These are phyloP conservation scores for Anastatus disparis DNA, from an alignment of 1,140 invertebrate genomes.

Conservation along the genomic window DNA sequence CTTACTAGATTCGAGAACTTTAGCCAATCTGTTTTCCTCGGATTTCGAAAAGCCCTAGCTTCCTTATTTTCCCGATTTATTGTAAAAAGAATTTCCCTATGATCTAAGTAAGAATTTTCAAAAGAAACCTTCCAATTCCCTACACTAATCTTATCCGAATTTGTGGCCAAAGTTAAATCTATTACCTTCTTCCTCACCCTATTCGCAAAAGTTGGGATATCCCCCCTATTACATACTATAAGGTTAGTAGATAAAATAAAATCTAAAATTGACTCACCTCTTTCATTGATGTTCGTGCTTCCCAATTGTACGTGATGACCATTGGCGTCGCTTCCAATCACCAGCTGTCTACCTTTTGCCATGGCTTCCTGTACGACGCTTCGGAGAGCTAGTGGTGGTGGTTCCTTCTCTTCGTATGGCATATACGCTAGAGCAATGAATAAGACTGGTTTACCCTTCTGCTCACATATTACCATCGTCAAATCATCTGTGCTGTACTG, in stretches of 20 bases:
- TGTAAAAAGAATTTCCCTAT: neutral
- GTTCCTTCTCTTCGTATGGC: neutral
- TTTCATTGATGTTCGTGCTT: conserved; percentile 21
- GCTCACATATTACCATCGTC: neutral
- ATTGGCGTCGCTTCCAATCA: too few relatives aligned
- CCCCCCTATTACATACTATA: neutral
- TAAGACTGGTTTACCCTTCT: neutral
- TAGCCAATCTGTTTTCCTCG: too few relatives aligned
- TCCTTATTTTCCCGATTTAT: too few relatives aligned
- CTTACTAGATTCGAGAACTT: too few relatives aligned
- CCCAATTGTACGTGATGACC: neutral
- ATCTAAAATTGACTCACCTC: conserved; percentile 6
- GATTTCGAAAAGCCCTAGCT: too few relatives aligned
- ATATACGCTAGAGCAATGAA: neutral
- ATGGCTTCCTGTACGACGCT: neutral
- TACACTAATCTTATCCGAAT: too few relatives aligned
- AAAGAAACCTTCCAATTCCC: neutral
- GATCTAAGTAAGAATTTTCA: neutral
- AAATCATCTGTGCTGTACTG: neutral
- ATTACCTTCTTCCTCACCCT: conserved; percentile 26
- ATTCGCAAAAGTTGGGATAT: conserved; percentile 18
- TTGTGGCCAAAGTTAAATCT: neutral
- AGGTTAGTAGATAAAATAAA: neutral
- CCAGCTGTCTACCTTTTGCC: neutral
- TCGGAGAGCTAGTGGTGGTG: neutral